phyloP scores from a whole-genome alignment of 2,113 vertebrate genomes.

The Phalacrocorax aristotelis region DNA sequence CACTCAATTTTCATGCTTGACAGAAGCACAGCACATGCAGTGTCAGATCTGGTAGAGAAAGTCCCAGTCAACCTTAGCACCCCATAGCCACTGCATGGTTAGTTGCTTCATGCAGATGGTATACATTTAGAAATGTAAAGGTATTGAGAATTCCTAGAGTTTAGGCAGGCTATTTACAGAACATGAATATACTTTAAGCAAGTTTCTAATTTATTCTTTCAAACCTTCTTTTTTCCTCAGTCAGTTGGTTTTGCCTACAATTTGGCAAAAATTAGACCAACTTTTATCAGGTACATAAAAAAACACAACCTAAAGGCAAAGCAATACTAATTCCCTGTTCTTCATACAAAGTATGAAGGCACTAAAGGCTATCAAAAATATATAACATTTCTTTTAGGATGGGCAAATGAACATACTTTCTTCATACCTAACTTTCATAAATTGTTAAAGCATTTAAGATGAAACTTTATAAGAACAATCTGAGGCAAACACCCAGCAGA shows the following conservation, averaged over 20 bases:
- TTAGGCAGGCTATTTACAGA: not conserved
- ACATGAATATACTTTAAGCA: not conserved
- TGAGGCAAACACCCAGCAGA: not conserved
- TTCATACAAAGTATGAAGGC: not conserved
- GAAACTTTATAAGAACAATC: not conserved
- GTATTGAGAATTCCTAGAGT: not conserved
- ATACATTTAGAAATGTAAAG: not conserved
- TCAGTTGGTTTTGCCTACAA: not conserved
- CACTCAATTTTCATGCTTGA: not conserved
- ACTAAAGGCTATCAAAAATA: not conserved
- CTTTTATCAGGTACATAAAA: not conserved
- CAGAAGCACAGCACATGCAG: not conserved
- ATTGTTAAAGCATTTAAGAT: not conserved
- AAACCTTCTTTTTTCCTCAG: not conserved
- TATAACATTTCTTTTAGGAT: not conserved
- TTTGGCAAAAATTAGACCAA: not conserved
- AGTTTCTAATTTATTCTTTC: not conserved
- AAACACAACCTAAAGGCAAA: not conserved
- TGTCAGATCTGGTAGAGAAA: not conserved
- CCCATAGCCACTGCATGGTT: not conserved
- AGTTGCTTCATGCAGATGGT: not conserved
- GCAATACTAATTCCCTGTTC: not conserved
- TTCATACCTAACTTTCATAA: not conserved
- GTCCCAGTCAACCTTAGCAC: not conserved
- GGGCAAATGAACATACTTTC: not conserved